A percentile compares a stretch with the other conserved stretches of the same genome.
Evolutionary conservation across 2,113 vertebrate genomes (phyloP).

Genomic region (Cololabis saira): DNA sequence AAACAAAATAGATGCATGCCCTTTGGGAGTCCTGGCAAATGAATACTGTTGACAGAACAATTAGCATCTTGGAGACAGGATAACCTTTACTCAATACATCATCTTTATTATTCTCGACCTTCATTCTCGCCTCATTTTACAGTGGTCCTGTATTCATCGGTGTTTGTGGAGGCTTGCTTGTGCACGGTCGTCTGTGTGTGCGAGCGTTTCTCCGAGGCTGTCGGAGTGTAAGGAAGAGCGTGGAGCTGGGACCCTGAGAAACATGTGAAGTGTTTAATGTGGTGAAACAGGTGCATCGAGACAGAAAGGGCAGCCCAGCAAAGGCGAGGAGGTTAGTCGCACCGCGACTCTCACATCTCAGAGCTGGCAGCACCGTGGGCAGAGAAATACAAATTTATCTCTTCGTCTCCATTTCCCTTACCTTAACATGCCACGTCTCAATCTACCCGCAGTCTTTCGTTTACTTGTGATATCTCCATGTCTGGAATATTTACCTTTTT

Average conservation of each 20-base stretch:
- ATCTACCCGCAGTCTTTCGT: constrained; percentile 10
- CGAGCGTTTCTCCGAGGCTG: constrained; percentile 15
- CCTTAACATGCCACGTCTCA: constrained; percentile 1
- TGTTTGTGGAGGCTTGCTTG: constrained; percentile 13
- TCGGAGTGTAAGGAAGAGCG: constrained; percentile 42
- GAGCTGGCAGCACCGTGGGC: constrained; percentile 60
- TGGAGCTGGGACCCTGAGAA: constrained; percentile 54
- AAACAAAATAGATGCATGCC: constrained; percentile 81
- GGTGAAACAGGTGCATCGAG: constrained; percentile 83
- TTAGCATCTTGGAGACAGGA: constrained; percentile 89
- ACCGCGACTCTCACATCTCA: constrained; percentile 68
- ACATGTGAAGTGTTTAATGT: constrained; percentile 73
- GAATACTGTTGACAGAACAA: constrained; percentile 89
- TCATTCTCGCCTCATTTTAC: constrained; percentile 71
- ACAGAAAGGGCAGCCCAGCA: constrained; percentile 85
- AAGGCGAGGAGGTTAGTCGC: constrained; percentile 64
- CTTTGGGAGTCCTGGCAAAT: constrained; percentile 87
- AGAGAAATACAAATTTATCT: constrained; percentile 65
- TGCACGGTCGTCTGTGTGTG: background rate
- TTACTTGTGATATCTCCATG: background rate
- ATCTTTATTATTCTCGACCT: constrained; percentile 84
- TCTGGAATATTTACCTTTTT: background rate
- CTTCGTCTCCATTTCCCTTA: constrained; percentile 29
- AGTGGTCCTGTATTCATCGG: constrained; percentile 20
- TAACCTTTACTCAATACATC: constrained; percentile 89